Evolutionary conservation across 2,797 vertebrate species (phyloP), one percentile per base, ranked within the genome.

Genomic region (Nasua narica): DNA sequence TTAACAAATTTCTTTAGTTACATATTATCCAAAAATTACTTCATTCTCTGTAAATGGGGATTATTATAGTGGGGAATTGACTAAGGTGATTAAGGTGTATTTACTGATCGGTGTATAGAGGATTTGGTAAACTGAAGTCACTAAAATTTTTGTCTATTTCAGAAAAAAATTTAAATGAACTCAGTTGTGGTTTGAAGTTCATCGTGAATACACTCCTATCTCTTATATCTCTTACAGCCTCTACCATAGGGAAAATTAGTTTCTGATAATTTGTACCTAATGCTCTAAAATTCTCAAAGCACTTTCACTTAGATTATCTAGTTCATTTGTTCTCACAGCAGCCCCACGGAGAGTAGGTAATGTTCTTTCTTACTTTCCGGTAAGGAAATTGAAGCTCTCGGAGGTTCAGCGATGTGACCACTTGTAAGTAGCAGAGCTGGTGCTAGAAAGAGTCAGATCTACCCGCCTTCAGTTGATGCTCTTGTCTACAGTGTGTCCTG

Each of bases 61-160:
- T 91, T 74, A 65, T 58, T 92, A 2, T 32, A 79, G 18, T 94
- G 58, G 78, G 23, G 50, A 70, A 74, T 69, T 85, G 43, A 72
- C 46, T 86, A 43, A 78, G 29, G 81, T 46, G 12, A 70, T 18
- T 82, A 83, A 95, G 74, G 77, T 21, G 8, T 69, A 50, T 50
- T 87, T 32, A 46, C 27, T 72, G 52, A 60, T 62, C 6, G 50
- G 43, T 86, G 10, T 87, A 29, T 70, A 86, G 83, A 90, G 18
- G 14, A 16, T 84, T 62, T 54, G 40, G 58, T 79, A 77, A 82
- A 70, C 35, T 50, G 54, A 92, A 88, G 46, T 77, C 58, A 81
- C 52, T 87, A 37, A 60, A 46, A 56, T n/a, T 94, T 94, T 91
- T 83, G 32, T 91, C 52, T 96, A 3, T 78, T 84, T 90, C 85